These are phyloP conservation scores for Pissodes strobi DNA, from an alignment of 1,140 invertebrate genomes.

Conservation along the genomic window DNA sequence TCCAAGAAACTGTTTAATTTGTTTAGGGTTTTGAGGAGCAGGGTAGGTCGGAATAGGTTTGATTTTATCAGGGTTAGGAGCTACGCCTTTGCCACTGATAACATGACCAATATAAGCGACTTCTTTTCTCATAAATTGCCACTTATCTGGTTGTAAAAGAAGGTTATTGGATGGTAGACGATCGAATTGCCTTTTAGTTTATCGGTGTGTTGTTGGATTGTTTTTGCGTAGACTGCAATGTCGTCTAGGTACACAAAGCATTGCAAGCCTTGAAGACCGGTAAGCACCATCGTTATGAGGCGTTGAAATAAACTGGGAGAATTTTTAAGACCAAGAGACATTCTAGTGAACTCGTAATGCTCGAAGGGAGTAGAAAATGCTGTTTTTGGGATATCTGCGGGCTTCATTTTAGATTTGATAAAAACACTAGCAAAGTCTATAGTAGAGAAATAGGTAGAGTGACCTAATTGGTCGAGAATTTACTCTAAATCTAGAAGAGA, in stretches of 20 bases:
- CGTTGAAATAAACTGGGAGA: constrained; percentile 52
- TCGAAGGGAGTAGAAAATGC: constrained; percentile 55
- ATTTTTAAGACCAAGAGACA: constrained; percentile 55
- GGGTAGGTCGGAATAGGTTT: constrained; percentile 52
- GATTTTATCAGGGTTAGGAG: constrained; percentile 56
- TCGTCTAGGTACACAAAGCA: constrained; percentile 52
- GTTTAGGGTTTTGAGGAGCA: constrained; percentile 23
- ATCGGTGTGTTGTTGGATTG: constrained; percentile 43
- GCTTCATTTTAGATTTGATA: constrained; percentile 55
- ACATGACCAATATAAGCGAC: too few species aligned
- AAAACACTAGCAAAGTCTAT: constrained; percentile 58
- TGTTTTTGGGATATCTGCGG: constrained; percentile 56
- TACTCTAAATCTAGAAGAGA: constrained; percentile 59
- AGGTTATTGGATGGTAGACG: neutral
- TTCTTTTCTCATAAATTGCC: constrained; percentile 50
- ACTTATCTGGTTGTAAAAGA: constrained; percentile 47
- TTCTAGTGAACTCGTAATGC: constrained; percentile 48
- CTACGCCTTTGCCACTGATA: constrained; percentile 52
- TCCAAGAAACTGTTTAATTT: constrained; percentile 56
- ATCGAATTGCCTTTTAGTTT: neutral
- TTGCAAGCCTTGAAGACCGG: constrained; percentile 45
- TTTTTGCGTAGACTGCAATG: too few species aligned
- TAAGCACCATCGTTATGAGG: constrained; percentile 51
- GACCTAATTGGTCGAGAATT: constrained; percentile 57
- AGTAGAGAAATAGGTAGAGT: constrained; percentile 51